Percentiles rank a stretch among this genome's conserved stretches.
Evolutionary conservation across 2,797 vertebrate species (phyloP).

Genomic region (Botia almorhae): DNA sequence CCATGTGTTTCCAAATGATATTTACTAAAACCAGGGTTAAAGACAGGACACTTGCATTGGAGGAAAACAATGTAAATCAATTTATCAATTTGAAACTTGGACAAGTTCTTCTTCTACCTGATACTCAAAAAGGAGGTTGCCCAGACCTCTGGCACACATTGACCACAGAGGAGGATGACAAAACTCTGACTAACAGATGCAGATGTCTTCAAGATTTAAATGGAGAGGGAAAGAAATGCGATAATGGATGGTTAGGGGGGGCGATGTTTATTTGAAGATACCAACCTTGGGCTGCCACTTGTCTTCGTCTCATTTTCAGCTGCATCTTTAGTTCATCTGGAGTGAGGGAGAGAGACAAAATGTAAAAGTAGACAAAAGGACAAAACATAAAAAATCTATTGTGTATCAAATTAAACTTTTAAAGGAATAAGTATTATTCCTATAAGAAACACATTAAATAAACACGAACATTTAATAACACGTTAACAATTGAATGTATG

Average conservation of each 20-base stretch:
- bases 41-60: background rate
- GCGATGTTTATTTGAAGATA: background rate
- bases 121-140: background rate
- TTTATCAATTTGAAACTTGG: background rate
- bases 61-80: no score
- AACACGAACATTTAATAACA: no score
- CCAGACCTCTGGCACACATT: background rate
- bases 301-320: conserved; percentile 51
- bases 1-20: no score
- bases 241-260: no score
- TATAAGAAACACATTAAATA: no score
- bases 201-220: background rate
- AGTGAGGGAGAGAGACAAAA: conserved; percentile 26
- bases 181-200: background rate
- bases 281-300: conserved; percentile 55
- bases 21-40: no score
- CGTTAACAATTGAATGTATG: no score
- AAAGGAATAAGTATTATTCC: background rate
- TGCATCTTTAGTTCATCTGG: conserved; percentile 54
- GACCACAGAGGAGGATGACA: background rate
- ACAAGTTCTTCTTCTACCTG: background rate
- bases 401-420: background rate
- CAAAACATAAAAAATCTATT: background rate
- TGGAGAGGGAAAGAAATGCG: no score
- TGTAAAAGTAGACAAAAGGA: background rate